phyloP scores from a whole-genome alignment of 2,888 invertebrate species.

The Andrena minutula region DNA sequence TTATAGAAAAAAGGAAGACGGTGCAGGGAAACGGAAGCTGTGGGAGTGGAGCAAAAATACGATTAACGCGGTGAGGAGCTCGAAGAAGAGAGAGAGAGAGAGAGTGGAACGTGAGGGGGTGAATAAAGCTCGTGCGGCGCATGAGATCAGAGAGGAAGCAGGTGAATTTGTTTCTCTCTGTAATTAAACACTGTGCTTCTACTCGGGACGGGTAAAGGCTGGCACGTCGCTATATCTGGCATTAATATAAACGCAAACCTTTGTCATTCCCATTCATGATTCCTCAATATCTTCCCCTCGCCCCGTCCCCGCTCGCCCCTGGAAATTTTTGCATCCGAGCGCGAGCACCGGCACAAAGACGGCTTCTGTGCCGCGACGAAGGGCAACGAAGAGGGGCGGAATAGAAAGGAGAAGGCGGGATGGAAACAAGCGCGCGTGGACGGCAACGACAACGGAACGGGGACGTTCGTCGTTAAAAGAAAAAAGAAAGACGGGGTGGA shows the following conservation, averaged over 20 bases:
- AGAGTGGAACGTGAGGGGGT: neutral
- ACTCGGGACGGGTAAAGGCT: neutral
- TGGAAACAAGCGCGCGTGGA: slow-evolving; percentile 44
- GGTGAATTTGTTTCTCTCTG: slow-evolving; percentile 41
- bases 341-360: slow-evolving; percentile 30
- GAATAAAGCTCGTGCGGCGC: neutral
- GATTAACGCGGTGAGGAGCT: slow-evolving; percentile 26
- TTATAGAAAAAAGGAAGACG: slow-evolving; percentile 28
- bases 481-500: neutral
- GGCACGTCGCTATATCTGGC: slow-evolving; percentile 13
- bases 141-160: slow-evolving; percentile 24
- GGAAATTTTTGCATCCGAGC: slow-evolving; percentile 41
- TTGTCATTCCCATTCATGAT: slow-evolving; percentile 39
- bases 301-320: neutral
- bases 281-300: slow-evolving; percentile 38
- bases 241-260: slow-evolving; percentile 45
- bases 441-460: slow-evolving; percentile 16
- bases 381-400: neutral
- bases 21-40: neutral
- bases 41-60: slow-evolving; percentile 14
- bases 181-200: slow-evolving; percentile 38
- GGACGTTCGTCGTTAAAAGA: slow-evolving; percentile 9
- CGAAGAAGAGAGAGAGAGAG: neutral
- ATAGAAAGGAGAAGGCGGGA: slow-evolving; percentile 15
- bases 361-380: slow-evolving; percentile 14